Conservation (phyloP, 2,113 vertebrate genomes). For the Onychostoma macrolepis region DNA sequence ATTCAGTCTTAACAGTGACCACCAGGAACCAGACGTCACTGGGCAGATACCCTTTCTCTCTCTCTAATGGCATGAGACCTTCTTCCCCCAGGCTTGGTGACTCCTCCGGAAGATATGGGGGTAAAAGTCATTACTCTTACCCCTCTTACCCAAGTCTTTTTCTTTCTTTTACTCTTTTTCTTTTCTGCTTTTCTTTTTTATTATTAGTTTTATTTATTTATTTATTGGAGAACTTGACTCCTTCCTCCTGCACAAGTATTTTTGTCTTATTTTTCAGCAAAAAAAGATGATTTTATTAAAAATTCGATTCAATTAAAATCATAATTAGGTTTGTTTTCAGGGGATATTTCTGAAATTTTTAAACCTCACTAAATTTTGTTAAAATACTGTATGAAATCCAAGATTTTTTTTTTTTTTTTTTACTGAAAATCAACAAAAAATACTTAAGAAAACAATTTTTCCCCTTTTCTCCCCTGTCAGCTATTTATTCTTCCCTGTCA, state of each 20-base stretch:
- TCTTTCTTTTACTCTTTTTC: not conserved
- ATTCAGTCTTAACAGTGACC: constrained; percentile 52
- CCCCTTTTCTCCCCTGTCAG: not conserved
- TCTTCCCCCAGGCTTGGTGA: constrained; percentile 65
- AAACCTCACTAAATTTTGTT: not conserved
- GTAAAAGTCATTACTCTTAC: constrained; percentile 62
- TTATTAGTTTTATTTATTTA: not conserved
- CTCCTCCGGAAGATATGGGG: constrained; percentile 65
- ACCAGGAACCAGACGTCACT: constrained; percentile 59
- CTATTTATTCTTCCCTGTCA: not conserved
- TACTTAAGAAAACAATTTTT: not conserved
- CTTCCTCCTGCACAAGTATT: not conserved
- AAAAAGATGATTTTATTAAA: not conserved
- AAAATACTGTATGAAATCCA: not conserved
- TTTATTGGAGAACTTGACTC: too few species aligned
- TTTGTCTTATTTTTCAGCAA: not conserved
- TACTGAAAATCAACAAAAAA: not conserved
- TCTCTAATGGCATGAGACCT: constrained; percentile 64
- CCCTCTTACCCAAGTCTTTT: not conserved
- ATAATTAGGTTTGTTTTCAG: not conserved
- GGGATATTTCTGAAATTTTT: not conserved
- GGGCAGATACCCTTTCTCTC: constrained; percentile 58
- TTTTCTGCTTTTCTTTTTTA: constrained; percentile 18
- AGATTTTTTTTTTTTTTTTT: too few species aligned
- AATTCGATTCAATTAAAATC: not conserved